Percentiles rank a stretch among this genome's conserved stretches.
Evolutionary conservation across 2,113 vertebrate species (phyloP).

Genomic region (Muscicapa adusta): DNA sequence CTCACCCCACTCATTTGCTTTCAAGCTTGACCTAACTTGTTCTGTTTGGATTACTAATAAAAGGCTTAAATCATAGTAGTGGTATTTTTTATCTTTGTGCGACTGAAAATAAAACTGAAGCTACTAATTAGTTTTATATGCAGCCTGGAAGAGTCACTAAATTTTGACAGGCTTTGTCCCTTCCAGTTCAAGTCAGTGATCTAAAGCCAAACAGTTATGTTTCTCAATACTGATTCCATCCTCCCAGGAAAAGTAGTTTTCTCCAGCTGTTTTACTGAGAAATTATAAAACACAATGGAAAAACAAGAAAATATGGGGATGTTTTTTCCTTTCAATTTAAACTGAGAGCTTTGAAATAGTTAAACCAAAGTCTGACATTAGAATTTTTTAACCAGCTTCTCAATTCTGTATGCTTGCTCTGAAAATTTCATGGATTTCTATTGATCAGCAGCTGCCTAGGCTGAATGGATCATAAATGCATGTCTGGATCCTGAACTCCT

Average conservation of each 20-base stretch:
- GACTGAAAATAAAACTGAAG: background rate
- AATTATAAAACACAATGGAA: background rate
- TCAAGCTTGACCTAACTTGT: background rate
- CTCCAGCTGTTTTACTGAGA: background rate
- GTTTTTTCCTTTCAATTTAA: background rate
- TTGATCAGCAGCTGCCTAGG: background rate
- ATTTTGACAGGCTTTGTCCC: background rate
- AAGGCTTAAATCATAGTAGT: background rate
- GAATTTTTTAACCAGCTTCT: background rate
- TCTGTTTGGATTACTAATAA: background rate
- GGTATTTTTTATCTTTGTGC: constrained; percentile 4
- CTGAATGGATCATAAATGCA: background rate
- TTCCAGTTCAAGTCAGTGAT: background rate
- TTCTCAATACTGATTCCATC: background rate
- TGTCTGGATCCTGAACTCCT: background rate
- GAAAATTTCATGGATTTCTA: background rate
- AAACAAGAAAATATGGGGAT: background rate
- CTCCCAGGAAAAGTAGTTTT: background rate
- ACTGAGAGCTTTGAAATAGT: background rate
- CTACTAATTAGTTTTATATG: constrained; percentile 17
- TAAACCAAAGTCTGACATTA: background rate
- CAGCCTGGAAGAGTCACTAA: background rate
- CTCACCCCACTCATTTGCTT: background rate
- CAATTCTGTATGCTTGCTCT: background rate
- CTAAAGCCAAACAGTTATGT: background rate